Evolutionary conservation across 2,888 invertebrate species (phyloP), one percentile per base, ranked within the genome.

Genomic region (Leptura quadrifasciata): DNA sequence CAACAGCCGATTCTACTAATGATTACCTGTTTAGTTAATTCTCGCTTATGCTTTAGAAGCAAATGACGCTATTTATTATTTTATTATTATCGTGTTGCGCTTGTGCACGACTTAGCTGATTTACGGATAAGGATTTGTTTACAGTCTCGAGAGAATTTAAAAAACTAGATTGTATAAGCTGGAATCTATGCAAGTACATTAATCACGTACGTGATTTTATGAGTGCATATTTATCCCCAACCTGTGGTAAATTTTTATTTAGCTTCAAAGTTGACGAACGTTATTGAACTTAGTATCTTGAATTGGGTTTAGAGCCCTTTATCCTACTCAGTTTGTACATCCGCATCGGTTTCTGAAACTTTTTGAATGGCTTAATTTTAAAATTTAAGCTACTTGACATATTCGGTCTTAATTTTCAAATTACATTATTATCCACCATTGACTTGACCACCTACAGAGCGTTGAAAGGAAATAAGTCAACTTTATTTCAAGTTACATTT

Each of bases 271-370:
- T 47, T 47, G 47, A 47, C n/a, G 47, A 47, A 15, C 47, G n/a
- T 47, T 47, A 2, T 47, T 47, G 47, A 47, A 47, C 47, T 12
- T 47, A n/a, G 39, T 4, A 47, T 47, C 47, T 47, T 6, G 47
- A 47, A 47, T 47, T 47, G 47, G 47, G 47, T 47, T 47, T n/a
- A 47, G n/a, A 47, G 47, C n/a, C 47, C 47, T 47, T 47, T 47
- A 4, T 15, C n/a, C 5, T 15, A 47, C 47, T 47, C 47, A n/a
- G 17, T 39, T n/a, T 1, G 5, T 6, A 4, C 15, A 47, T 47
- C 47, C n/a, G 47, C n/a, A 47, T 39, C 12, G 0, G 0, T 8
- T 39, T 12, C 15, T 12, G 10, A 39, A 39, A 39, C 39, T 12
- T 2, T 39, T 39, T 6, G 39, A 2, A 35, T 39, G 39, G 10